Conservation (phyloP, 2,888 invertebrate genomes). For the Chymomyza fuscimana region DNA sequence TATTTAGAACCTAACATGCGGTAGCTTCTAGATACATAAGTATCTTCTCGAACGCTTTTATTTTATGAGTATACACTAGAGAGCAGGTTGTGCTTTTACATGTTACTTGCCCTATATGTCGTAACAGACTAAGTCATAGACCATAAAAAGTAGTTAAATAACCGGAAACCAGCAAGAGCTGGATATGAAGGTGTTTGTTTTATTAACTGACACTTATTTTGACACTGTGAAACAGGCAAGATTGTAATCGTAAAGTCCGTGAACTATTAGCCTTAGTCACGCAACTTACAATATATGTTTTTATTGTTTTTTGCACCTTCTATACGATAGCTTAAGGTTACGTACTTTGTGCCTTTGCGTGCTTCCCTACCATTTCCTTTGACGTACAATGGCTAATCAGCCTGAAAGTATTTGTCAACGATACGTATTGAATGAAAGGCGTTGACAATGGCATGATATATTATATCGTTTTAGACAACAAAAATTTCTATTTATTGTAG, state of each 20-base stretch:
- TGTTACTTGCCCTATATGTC: neutral
- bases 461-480: neutral
- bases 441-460: neutral
- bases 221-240: neutral
- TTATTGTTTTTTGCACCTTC: constrained; percentile 10
- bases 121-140: neutral
- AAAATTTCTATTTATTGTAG: neutral
- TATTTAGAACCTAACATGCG: neutral
- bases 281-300: constrained; percentile 28
- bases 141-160: neutral
- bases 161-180: neutral
- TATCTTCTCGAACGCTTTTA: neutral
- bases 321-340: neutral
- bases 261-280: constrained; percentile 34
- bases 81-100: neutral
- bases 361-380: neutral
- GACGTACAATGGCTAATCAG: neutral
- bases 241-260: neutral
- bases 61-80: neutral
- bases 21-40: neutral
- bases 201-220: neutral
- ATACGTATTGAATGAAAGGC: neutral
- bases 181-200: neutral
- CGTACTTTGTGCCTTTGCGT: neutral
- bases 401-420: neutral